Evolutionary conservation across 2,888 invertebrate genomes (phyloP), one percentile per base, ranked within the genome.

Genomic region (Tetranychus truncatus): DNA sequence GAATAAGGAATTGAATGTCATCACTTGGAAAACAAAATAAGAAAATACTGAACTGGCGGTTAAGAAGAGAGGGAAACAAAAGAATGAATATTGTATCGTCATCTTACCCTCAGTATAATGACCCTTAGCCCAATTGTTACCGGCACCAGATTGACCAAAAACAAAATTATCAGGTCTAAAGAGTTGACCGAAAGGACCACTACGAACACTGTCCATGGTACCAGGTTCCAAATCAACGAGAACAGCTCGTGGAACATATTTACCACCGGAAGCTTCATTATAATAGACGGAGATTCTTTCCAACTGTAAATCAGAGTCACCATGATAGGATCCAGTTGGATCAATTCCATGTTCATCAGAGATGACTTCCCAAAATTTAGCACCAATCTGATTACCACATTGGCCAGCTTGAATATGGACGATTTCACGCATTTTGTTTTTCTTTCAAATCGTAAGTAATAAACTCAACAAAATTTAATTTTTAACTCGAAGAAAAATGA

Each of bases 341-440:
- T 92, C 91, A 82, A 93, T 93, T 81, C 92, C 92, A 83, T 93
- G 93, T 85, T 93, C 93, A 82, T 93, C 92, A 76, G 93, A 93
- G 82, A 92, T 92, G 74, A 92, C 90, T 85, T 92, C 92, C 91
- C 91, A 91, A 86, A 91, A 91, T 81, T 84, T 84, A 71, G 84
- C 81, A 72, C 84, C 84, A 77, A 84, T 85, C 79, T 85, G 84
- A 79, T 84, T 85, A 74, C 85, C 85, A 79, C 85, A 85, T 79
- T 85, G 85, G 66, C 85, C 85, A 65, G 4, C 80, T 91, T 91
- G 75, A 69, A 74, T 6, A 67, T 73, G 20, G 69, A 72, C 69
- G 0, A 20, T 67, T 72, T 72, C 72, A 72, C 72, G 72, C 72
- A 72, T 72, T 72, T 72, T 78, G 34, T 34, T 34, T 34, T 34